Base-by-base conservation (phyloP, 2,888 invertebrate species). In the Harpalus rufipes region DNA sequence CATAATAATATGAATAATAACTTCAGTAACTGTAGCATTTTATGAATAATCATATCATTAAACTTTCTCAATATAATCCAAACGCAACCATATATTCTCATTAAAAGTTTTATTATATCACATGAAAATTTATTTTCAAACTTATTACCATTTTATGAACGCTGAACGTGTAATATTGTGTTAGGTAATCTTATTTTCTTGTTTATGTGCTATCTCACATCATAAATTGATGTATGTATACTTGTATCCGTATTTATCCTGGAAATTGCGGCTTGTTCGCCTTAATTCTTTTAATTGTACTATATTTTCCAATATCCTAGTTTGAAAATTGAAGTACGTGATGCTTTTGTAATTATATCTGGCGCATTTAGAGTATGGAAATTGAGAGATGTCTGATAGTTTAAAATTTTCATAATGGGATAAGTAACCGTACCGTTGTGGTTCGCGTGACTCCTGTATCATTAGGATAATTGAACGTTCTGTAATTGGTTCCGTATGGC, bases 391-490 rank as follows among this genome's bases (percentile, higher is more conserved):
- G 44, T 18, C 8, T 74, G 44, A 41, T 14, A 74, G 12, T 68
- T 68, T 68, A 68, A 74, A 74, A 74, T 74, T 68, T 68, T 32
- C 68, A 74, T 74, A 74, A 74, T 74, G 16, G 72, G 72, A 18
- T 74, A 74, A 74, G 14, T 18, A 44, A 16, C 68, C 68, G 4
- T 14, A n/a, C 14, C 16, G 7, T 16, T 39, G 44, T 12, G 10
- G 44, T 16, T 74, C 44, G 72, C 72, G 72, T 74, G 72, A 44
- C 44, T 44, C 8, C 12, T 8, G 16, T 10, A 74, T 74, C 72
- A 74, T 74, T 74, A 74, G 41, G 51, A 21, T 74, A 74, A 74
- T 74, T 74, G 72, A 74, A 74, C 72, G 72, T 74, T 74, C 44
- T 74, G 44, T 74, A 74, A 74, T 74, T 74, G 72, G 44, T 44